A percentile compares a stretch with the other conserved stretches of the same genome.
Evolutionary conservation across 1,140 invertebrate genomes (phyloP).

Genomic region (Dendrolimus punctatus): DNA sequence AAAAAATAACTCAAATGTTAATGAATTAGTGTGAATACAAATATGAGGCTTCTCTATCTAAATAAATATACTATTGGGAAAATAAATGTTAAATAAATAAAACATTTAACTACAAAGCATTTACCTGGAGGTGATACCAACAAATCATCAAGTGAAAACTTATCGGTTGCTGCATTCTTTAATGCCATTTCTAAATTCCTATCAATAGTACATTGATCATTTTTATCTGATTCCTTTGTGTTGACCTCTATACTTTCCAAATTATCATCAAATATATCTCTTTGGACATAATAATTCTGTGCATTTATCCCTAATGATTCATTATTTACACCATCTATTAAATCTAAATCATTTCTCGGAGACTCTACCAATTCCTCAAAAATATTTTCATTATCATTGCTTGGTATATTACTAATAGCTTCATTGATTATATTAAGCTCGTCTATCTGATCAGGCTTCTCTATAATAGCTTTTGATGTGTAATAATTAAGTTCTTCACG

Average conservation of each 20-base stretch:
- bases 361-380: no score
- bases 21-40: no score
- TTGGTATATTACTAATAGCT: no score
- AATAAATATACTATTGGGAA: no score
- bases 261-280: neutral
- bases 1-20: no score
- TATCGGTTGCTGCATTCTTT: conserved; percentile 30
- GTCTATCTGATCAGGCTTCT: no score
- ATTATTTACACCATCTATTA: no score
- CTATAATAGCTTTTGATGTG: neutral
- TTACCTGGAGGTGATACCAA: conserved; percentile 43
- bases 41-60: no score
- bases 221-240: neutral
- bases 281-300: conserved; percentile 1
- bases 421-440: no score
- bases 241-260: neutral
- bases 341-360: no score
- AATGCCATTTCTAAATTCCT: conserved; percentile 47
- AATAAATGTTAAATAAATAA: no score
- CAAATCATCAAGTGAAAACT: conserved; percentile 37
- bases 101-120: neutral
- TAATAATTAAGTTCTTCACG: conserved; percentile 1
- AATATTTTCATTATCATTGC: no score
- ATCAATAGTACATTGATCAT: conserved; percentile 35
- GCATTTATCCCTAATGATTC: neutral